Evolutionary conservation across 2,888 invertebrate genomes (phyloP), one percentile per base, ranked within the genome.

Genomic region (Eudemis profundana): DNA sequence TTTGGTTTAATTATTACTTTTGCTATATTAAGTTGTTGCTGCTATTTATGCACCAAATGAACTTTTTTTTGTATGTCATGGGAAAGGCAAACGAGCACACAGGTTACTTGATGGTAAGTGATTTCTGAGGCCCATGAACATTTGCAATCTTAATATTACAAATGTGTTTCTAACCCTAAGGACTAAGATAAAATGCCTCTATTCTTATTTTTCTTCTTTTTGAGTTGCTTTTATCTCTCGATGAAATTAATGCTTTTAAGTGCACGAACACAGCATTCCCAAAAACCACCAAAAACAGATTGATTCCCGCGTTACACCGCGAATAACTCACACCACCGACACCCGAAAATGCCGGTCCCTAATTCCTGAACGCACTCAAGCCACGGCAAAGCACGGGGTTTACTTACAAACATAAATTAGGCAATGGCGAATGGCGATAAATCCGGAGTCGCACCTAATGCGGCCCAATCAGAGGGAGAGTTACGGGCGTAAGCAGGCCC

Each of bases 401-500:
- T 51, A 81, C 81, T 81, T 79, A 82, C 74, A 74, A 61, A 70
- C 66, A 33, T 23, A 51, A 51, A 51, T 51, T 51, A 19, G 33
- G 4, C 14, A 12, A 15, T 36, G 40, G 40, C 40, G 54, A 12
- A 15, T 36, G 40, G 40, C 40, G 54, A 54, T 54, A 54, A 54
- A 54, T 54, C 38, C 10, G 15, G 40, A 15, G 49, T 49, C 23
- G 23, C 23, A 33, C 19, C n/a, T 19, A 54, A 40, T 54, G 21
- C 38, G 23, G 29, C 21, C 23, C 40, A 40, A 23, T 54, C 40
- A 54, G 54, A 23, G 36, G n/a, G n/a, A n/a, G n/a, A n/a, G n/a
- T n/a, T n/a, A n/a, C 38, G 7, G 14, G 46, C 57, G 67, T 72
- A 70, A 73, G 72, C 73, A 73, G 69, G 72, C 63, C 69, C 61